Conservation (phyloP, 1,140 invertebrate species). For the Drosophila chauvacae region DNA sequence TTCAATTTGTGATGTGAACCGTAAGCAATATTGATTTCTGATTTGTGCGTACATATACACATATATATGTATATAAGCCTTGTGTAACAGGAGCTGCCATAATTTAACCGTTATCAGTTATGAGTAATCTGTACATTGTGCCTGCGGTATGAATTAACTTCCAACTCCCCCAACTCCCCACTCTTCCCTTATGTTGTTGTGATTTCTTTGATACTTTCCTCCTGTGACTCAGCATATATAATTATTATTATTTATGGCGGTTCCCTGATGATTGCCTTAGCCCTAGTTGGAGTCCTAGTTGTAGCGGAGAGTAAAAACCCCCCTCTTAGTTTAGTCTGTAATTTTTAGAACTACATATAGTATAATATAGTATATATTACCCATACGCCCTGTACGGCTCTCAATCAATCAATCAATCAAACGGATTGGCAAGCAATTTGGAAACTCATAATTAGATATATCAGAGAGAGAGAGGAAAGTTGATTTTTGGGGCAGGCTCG, state of each 20-base stretch:
- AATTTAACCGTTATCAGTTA: constrained; percentile 43
- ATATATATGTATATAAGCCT: constrained; percentile 34
- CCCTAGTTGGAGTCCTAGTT: constrained; percentile 32
- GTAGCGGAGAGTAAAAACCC: constrained; percentile 15
- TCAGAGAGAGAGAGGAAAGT: background rate
- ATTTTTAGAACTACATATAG: background rate
- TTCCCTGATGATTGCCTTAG: constrained; percentile 18
- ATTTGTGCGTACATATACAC: constrained; percentile 59
- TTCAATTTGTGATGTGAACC: constrained; percentile 57
- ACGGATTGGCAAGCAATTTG: constrained; percentile 52
- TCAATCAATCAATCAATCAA: constrained; percentile 44
- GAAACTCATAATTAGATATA: constrained; percentile 44
- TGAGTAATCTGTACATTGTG: constrained; percentile 38
- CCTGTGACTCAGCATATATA: background rate
- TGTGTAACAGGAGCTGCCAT: constrained; percentile 57
- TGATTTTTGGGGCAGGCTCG: constrained; percentile 13
- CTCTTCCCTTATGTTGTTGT: constrained; percentile 32
- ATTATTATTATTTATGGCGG: background rate
- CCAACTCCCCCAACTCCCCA: background rate
- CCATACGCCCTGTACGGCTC: constrained; percentile 38
- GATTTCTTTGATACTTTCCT: constrained; percentile 5
- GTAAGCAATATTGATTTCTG: constrained; percentile 64
- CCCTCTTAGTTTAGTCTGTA: constrained; percentile 32
- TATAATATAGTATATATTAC: constrained; percentile 11
- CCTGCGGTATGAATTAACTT: constrained; percentile 33